phyloP scores from a whole-genome alignment of 2,888 invertebrate species.

The Congeria kusceri region DNA sequence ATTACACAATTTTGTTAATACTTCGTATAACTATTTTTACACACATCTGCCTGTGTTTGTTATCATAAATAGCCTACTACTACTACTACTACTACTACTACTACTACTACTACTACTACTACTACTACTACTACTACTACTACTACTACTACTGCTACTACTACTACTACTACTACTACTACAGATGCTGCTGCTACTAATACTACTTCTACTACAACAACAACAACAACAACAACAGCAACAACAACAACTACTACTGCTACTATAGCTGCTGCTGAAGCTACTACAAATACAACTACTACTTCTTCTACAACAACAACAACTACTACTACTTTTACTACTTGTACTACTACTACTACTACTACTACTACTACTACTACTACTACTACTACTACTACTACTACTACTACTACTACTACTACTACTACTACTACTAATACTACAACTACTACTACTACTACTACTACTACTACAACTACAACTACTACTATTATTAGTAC shows the following conservation, averaged over 20 bases:
- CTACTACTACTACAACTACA: not conserved
- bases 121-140: conserved; percentile 10
- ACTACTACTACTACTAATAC: conserved; percentile 4
- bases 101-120: conserved; percentile 10
- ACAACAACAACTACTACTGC: conserved; percentile 1
- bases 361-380: conserved; percentile 2
- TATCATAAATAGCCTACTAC: too few relatives aligned
- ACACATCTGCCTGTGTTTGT: too few relatives aligned
- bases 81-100: conserved; percentile 8
- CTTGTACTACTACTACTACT: not conserved
- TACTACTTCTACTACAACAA: not conserved
- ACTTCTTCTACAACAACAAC: not conserved
- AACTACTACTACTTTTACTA: not conserved
- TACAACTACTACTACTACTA: not conserved
- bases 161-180: not conserved
- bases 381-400: conserved; percentile 10
- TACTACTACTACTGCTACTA: conserved; percentile 1
- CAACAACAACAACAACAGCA: not conserved
- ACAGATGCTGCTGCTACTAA: not conserved
- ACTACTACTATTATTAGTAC: not conserved
- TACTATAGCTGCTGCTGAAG: not conserved
- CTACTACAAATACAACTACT: not conserved
- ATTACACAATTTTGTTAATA: too few relatives aligned
- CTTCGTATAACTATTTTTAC: too few relatives aligned
- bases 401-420: conserved; percentile 10